Evolutionary conservation across 1,140 invertebrate species (phyloP), one percentile per base, ranked within the genome.

Genomic region (Neodiprion pinetum): DNA sequence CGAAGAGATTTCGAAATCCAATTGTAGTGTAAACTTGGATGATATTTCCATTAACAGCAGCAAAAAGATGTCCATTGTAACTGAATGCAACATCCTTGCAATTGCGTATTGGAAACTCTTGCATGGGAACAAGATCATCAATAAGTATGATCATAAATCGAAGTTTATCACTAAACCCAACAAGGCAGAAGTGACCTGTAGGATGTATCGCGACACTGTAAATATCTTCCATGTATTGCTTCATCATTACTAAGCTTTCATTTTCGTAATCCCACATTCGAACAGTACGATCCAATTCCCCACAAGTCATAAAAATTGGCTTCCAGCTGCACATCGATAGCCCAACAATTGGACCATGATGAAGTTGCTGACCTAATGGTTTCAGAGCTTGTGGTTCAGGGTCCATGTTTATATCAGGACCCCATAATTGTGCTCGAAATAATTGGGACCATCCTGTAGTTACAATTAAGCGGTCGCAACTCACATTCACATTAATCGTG

Each of bases 261-360:
- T 92, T 94, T 83, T 96, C 93, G 80, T 96, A 97, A 82, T 98
- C 96, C 96, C 97, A 98, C 12, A 98, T 90, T 68, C 95, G 90
- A 49, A 98, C 91, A 47, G 93, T 96, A 73, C 94, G 91, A 85
- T 98, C 97, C 11, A 91, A 81, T 75, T 91, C 87, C 71, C 96
- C 96, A 67, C 93, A 94, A 0, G 96, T 97, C 83, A 97, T 93
- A 48, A 97, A 92, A 50, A 97, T 92, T 0, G 96, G 94, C 87
- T 98, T 98, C 93, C 96, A 95, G 3, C 93, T 90, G 83, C 96
- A 97, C 73, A 95, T 91, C 9, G 96, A 93, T 23, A 98, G 84
- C 17, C 92, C 92, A 53, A 93, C 92, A 28, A 98, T 94, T 2
- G 91, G 86, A 2, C 94, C 95, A 72, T 94, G 93, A 84, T 98